A percentile compares a stretch with the other conserved stretches of the same genome.
phyloP scores from a whole-genome alignment of 2,888 invertebrate genomes.

The Amblyteles armatorius region DNA sequence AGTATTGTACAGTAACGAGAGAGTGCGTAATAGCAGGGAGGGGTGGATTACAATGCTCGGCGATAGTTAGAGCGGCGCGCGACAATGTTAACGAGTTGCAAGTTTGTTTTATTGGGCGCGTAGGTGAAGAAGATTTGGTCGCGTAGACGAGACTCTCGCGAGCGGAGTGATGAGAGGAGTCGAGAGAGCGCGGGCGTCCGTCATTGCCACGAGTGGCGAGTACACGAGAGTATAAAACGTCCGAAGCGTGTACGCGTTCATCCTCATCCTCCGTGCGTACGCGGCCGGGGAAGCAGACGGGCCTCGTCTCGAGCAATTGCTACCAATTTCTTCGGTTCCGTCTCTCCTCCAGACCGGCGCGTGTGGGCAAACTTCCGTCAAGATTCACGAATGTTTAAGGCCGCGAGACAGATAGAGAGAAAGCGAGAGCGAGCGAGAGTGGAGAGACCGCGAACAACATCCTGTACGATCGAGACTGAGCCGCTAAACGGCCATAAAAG shows the following conservation, averaged over 20 bases:
- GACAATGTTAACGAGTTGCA: conserved; percentile 38
- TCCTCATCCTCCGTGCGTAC: conserved; percentile 32
- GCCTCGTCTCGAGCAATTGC: conserved; percentile 73
- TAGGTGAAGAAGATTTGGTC: conserved; percentile 63
- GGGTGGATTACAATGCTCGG: conserved; percentile 11
- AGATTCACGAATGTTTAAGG: conserved; percentile 64
- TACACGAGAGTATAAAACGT: background rate
- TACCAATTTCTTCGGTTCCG: conserved; percentile 63
- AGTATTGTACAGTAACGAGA: background rate
- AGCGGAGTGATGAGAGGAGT: conserved; percentile 20
- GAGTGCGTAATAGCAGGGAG: background rate
- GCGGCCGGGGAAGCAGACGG: conserved; percentile 51
- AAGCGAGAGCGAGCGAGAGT: background rate
- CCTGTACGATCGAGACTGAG: conserved; percentile 24
- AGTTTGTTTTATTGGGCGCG: conserved; percentile 60
- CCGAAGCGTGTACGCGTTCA: conserved; percentile 1
- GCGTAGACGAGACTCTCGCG: conserved; percentile 7
- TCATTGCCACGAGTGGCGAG: conserved; percentile 60
- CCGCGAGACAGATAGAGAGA: conserved; percentile 9
- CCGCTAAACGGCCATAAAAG: conserved; percentile 37
- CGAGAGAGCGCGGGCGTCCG: conserved; percentile 47
- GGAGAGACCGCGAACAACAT: conserved; percentile 49
- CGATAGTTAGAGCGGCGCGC: conserved; percentile 12
- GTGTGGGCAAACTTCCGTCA: conserved; percentile 77
- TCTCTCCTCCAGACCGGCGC: conserved; percentile 49